These are phyloP conservation scores for Bufotes viridis DNA, from an alignment of 2,797 vertebrate genomes.

Conservation along the genomic window DNA sequence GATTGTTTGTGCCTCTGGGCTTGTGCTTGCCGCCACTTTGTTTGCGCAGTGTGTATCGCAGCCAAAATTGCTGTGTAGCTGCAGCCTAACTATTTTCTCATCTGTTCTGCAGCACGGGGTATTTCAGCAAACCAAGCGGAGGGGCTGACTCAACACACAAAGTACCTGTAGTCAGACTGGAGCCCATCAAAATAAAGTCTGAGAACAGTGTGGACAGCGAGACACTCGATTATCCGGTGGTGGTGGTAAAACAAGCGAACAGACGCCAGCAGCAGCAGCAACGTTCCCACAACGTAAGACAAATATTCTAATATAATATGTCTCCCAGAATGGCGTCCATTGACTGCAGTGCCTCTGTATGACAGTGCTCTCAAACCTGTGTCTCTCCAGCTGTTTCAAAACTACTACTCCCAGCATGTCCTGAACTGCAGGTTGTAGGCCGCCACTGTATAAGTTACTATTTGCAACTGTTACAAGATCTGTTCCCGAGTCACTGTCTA, in stretches of 20 bases:
- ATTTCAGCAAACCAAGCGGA: conserved; percentile 76
- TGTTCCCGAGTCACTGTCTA: too few species aligned
- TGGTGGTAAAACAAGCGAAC: conserved; percentile 78
- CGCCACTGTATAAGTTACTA: too few species aligned
- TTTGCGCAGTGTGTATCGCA: too few species aligned
- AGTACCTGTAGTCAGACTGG: conserved; percentile 78
- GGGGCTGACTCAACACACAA: conserved; percentile 80
- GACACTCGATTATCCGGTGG: conserved; percentile 78
- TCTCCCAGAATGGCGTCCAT: not conserved
- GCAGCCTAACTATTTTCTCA: not conserved
- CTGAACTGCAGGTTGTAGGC: too few species aligned
- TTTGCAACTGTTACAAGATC: too few species aligned
- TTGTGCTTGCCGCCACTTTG: too few species aligned
- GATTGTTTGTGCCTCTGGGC: too few species aligned
- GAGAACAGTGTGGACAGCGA: conserved; percentile 73
- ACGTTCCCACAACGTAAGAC: conserved; percentile 70
- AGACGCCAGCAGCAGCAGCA: conserved; percentile 73
- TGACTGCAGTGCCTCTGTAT: too few species aligned
- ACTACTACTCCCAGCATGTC: not conserved
- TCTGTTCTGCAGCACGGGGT: conserved; percentile 72
- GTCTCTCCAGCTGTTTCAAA: too few species aligned
- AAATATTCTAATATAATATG: too few species aligned
- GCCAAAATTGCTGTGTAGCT: too few species aligned
- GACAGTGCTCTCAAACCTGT: too few species aligned
- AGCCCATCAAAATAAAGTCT: conserved; percentile 80